Evolutionary conservation across 2,888 invertebrate genomes (phyloP).

Genomic region (Ditula angustiorana): DNA sequence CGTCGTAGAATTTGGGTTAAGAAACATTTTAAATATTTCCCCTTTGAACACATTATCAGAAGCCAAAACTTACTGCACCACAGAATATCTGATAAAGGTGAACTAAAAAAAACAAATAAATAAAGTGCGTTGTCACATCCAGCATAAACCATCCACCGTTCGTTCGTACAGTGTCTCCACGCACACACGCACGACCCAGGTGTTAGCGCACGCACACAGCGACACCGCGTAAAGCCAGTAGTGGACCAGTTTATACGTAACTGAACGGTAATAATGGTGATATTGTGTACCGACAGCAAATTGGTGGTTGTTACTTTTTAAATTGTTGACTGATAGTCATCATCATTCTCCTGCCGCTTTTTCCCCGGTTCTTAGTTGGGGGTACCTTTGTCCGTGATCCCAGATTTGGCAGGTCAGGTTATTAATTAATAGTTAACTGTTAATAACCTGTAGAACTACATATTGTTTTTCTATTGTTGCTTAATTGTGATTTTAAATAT

Average conservation of each 20-base stretch:
- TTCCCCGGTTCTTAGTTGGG: no score
- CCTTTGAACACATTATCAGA: neutral
- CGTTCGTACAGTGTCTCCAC: slow-evolving; percentile 16
- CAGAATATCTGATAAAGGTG: neutral
- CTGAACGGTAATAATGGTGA: slow-evolving; percentile 82
- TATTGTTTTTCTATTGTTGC: no score
- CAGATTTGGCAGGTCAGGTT: no score
- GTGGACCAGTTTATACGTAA: slow-evolving; percentile 81
- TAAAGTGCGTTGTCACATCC: slow-evolving; percentile 13
- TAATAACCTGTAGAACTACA: no score
- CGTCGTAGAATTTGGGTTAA: no score
- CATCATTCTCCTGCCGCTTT: no score
- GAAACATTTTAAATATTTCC: neutral
- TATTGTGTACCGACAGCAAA: slow-evolving; percentile 71
- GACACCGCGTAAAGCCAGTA: slow-evolving; percentile 77
- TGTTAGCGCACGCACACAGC: slow-evolving; percentile 59
- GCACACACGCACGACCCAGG: slow-evolving; percentile 35
- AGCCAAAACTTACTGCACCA: neutral
- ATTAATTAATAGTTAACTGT: no score
- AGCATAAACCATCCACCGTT: slow-evolving; percentile 21
- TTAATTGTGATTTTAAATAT: no score
- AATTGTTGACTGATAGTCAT: no score
- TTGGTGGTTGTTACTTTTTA: neutral
- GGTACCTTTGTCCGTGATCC: neutral
- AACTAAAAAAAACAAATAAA: neutral